These are phyloP conservation scores for Gallinago media DNA, from an alignment of 2,113 vertebrate species.

Conservation along the genomic window DNA sequence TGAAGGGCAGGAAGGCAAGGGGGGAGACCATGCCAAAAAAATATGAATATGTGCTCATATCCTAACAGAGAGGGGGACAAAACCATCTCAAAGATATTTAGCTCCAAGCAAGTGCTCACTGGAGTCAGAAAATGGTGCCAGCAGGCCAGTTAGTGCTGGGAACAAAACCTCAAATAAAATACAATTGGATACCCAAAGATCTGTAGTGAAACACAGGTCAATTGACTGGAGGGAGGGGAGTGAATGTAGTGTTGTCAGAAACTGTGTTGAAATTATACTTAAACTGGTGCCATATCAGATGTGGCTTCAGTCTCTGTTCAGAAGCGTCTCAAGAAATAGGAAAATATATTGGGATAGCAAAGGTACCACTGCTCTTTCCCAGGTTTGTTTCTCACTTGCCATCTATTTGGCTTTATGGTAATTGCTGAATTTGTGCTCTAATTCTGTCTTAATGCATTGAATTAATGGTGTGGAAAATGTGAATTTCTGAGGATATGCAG, in stretches of 20 bases:
- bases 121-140: neutral
- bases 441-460: neutral
- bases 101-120: neutral
- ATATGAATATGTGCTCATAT: rapidly evolving
- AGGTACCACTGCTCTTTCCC: neutral
- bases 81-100: neutral
- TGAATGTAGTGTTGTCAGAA: neutral
- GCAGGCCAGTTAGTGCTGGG: neutral
- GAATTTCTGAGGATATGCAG: neutral
- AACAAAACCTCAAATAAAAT: neutral
- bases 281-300: neutral
- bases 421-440: neutral
- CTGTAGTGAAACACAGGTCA: neutral
- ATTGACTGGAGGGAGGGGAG: neutral
- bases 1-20: neutral
- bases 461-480: neutral
- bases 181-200: neutral
- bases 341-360: neutral
- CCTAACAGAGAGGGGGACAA: neutral
- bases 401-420: neutral
- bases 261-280: neutral
- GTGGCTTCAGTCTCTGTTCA: neutral
- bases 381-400: neutral
- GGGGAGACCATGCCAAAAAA: neutral
- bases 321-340: neutral